phyloP scores from a whole-genome alignment of 2,797 vertebrate genomes.

The Harpagifer antarcticus region DNA sequence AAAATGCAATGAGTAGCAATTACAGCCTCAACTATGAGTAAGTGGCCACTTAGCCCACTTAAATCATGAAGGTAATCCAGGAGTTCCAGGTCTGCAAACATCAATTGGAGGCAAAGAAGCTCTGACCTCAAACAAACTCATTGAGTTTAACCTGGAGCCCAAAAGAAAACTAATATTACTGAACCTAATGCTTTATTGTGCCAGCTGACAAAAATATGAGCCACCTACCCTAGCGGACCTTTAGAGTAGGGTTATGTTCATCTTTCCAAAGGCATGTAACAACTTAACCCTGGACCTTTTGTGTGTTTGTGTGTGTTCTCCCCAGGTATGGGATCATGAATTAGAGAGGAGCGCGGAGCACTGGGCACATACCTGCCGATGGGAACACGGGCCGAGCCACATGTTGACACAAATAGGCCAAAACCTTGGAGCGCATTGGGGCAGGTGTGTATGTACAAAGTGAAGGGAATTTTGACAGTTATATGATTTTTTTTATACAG shows the following conservation, averaged over 20 bases:
- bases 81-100: slow-evolving; percentile 37
- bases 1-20: slow-evolving; percentile 30
- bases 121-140: slow-evolving; percentile 1
- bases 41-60: slow-evolving; percentile 39
- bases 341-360: slow-evolving; percentile 94
- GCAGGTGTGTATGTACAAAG: slow-evolving; percentile 86
- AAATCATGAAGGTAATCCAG: slow-evolving; percentile 26
- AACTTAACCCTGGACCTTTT: not conserved
- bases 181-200: not conserved
- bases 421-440: slow-evolving; percentile 97
- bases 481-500: not conserved
- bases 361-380: slow-evolving; percentile 93
- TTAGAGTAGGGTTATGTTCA: not conserved
- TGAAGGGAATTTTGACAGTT: not conserved
- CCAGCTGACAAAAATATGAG: not conserved
- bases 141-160: slow-evolving; percentile 6
- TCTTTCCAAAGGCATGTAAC: not conserved
- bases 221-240: not conserved
- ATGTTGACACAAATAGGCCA: slow-evolving; percentile 97
- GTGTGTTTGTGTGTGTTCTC: slow-evolving; percentile 32
- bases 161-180: slow-evolving; percentile 3
- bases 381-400: slow-evolving; percentile 95
- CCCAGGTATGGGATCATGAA: slow-evolving; percentile 94
- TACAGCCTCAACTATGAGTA: slow-evolving; percentile 33
- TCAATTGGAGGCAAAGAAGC: slow-evolving; percentile 25